These are phyloP conservation scores for Scarus forsteni DNA, from an alignment of 2,797 vertebrate genomes.

Conservation along the genomic window DNA sequence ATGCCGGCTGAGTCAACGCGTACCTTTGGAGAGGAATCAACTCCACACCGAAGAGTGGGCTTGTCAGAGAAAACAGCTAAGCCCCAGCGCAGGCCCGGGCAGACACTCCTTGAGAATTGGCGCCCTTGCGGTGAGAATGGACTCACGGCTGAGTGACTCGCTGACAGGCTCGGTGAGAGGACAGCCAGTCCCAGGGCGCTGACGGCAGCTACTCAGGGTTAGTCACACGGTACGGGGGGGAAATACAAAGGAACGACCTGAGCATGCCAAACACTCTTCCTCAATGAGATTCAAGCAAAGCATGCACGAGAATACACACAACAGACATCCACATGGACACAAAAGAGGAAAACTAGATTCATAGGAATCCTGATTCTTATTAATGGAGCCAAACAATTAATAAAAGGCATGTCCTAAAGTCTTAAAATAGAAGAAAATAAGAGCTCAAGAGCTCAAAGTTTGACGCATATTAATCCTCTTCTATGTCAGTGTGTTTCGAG, in stretches of 20 bases:
- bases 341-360: not conserved
- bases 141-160: conserved; percentile 63
- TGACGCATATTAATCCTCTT: conserved; percentile 9
- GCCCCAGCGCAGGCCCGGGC: conserved; percentile 37
- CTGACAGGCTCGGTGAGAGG: conserved; percentile 67
- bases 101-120: conserved; percentile 43
- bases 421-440: not conserved
- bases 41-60: conserved; percentile 21
- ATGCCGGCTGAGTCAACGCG: conserved; percentile 20
- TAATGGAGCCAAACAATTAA: conserved; percentile 13
- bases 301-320: conserved; percentile 8
- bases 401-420: conserved; percentile 8
- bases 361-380: too few relatives aligned
- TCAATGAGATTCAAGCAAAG: conserved; percentile 15
- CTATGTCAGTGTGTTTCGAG: not conserved
- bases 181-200: conserved; percentile 65
- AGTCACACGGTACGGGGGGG: conserved; percentile 60
- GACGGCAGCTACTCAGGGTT: conserved; percentile 60
- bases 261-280: conserved; percentile 49
- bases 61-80: conserved; percentile 44
- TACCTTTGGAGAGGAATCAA: conserved; percentile 29
- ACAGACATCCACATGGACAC: not conserved
- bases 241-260: conserved; percentile 62
- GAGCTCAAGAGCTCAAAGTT: not conserved
- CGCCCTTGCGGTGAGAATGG: conserved; percentile 57